Conservation (phyloP, 2,113 vertebrate species). For the Todiramphus saurophagus region DNA sequence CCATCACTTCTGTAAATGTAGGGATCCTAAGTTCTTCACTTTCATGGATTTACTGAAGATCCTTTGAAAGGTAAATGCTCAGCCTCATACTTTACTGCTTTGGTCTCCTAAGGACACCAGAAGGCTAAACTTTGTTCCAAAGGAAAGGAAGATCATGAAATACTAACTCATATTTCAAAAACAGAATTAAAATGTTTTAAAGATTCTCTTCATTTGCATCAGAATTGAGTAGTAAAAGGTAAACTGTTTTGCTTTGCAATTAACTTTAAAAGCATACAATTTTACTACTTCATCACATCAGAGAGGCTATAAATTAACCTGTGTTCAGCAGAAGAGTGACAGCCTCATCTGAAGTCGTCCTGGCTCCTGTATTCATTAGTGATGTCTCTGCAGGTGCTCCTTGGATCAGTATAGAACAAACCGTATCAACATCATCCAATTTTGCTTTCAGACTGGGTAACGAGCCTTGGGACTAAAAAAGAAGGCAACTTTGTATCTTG, state of each 20-base stretch:
- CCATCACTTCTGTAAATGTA: background rate
- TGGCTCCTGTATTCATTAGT: background rate
- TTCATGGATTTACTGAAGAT: background rate
- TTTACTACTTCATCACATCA: background rate
- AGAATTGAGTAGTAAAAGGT: background rate
- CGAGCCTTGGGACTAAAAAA: background rate
- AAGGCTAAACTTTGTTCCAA: background rate
- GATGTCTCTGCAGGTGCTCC: background rate
- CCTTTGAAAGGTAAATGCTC: background rate
- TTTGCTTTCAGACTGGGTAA: background rate
- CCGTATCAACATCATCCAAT: fast-evolving
- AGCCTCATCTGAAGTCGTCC: background rate
- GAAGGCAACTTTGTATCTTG: background rate
- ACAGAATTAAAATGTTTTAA: background rate
- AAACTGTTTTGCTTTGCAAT: background rate
- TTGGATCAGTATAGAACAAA: background rate
- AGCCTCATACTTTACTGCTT: background rate
- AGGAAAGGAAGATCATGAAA: background rate
- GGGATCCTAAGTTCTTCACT: background rate
- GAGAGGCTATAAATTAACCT: background rate
- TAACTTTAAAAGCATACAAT: constrained; percentile 15
- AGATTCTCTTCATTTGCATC: background rate
- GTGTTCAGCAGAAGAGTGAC: background rate
- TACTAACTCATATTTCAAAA: background rate
- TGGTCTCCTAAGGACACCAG: background rate